Percentiles rank a stretch among this genome's conserved stretches.
phyloP scores from a whole-genome alignment of 23 tunicate species.

The Trididemnum clinides region DNA sequence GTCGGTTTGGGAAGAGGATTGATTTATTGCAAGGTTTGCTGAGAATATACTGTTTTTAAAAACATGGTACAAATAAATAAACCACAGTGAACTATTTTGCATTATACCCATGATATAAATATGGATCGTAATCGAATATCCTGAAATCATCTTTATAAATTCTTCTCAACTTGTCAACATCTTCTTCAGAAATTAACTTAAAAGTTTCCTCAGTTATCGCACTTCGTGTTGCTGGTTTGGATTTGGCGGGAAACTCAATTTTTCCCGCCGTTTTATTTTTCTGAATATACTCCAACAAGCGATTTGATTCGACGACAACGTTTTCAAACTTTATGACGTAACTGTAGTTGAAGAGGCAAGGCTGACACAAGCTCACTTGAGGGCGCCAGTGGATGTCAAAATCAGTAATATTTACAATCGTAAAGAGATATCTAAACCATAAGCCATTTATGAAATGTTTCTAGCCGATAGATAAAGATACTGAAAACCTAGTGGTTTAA shows the following conservation, averaged over 20 bases:
- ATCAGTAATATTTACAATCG: background rate
- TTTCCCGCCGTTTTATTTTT: background rate
- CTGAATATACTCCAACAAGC: constrained; percentile 57
- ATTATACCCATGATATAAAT: constrained; percentile 15
- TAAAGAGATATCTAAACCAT: too few species aligned
- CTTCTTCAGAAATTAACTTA: background rate
- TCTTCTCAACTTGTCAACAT: constrained; percentile 28
- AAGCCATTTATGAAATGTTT: too few species aligned
- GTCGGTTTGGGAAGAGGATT: too few species aligned
- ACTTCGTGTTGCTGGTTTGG: background rate
- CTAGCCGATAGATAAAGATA: too few species aligned
- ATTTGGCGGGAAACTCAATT: background rate
- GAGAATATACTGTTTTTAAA: too few species aligned
- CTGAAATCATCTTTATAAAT: constrained; percentile 60
- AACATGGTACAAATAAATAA: too few species aligned
- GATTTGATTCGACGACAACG: constrained; percentile 49
- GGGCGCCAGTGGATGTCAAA: constrained; percentile 93
- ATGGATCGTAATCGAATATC: constrained; percentile 52
- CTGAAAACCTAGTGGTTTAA: too few species aligned
- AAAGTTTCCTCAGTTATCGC: background rate
- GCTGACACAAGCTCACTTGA: constrained; percentile 57
- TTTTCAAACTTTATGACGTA: constrained; percentile 71
- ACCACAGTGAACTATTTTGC: background rate
- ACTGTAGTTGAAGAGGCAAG: constrained; percentile 65
- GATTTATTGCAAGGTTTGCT: too few species aligned